phyloP scores from a whole-genome alignment of 2,888 invertebrate genomes.

The Dryomyza anilis region DNA sequence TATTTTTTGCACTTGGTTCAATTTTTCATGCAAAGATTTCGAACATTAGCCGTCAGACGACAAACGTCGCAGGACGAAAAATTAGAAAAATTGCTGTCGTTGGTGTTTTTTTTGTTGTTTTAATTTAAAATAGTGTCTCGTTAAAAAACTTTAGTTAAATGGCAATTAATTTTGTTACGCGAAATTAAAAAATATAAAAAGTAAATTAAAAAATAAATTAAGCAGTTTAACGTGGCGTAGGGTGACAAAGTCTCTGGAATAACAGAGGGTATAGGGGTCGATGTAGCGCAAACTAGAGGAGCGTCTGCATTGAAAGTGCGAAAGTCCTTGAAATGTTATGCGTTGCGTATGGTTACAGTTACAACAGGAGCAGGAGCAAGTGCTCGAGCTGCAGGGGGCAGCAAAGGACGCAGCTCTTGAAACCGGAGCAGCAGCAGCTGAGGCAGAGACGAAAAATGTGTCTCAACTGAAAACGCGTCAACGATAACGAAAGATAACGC shows the following conservation, averaged over 20 bases:
- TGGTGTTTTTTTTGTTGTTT: background rate
- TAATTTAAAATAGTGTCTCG: background rate
- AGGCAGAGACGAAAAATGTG: conserved; percentile 3
- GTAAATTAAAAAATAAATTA: background rate
- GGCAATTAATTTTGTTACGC: background rate
- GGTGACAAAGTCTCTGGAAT: too few species aligned
- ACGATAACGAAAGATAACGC: conserved; percentile 11
- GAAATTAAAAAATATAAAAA: background rate
- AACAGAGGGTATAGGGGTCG: too few species aligned
- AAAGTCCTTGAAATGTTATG: conserved; percentile 34
- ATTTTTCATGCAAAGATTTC: background rate
- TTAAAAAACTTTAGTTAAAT: background rate
- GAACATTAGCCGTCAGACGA: background rate
- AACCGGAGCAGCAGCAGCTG: background rate
- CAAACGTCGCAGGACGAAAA: background rate
- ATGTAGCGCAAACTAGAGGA: too few species aligned
- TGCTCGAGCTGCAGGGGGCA: too few species aligned
- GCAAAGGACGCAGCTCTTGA: too few species aligned
- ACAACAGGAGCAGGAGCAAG: conserved; percentile 37
- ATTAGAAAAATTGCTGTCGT: background rate
- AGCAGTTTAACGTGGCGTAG: too few species aligned
- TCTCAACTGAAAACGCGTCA: background rate
- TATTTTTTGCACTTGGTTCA: too few species aligned
- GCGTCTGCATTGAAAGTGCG: conserved; percentile 9
- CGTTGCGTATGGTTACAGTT: conserved; percentile 9